phyloP scores from a whole-genome alignment of 2,888 invertebrate genomes.

The Polydrusus pterygomalis region DNA sequence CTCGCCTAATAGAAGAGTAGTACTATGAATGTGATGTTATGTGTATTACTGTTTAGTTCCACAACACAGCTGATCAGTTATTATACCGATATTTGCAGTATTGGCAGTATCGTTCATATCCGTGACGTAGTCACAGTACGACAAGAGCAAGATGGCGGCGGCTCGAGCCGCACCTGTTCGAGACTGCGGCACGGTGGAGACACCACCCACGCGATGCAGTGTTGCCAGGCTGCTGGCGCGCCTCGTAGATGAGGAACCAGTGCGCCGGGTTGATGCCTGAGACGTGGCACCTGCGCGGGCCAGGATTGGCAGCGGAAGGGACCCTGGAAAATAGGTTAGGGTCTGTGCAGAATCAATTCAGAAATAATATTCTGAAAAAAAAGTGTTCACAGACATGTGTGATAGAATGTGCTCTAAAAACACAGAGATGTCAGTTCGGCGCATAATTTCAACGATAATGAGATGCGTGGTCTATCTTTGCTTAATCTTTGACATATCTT shows the following conservation, averaged over 20 bases:
- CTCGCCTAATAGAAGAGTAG: no score
- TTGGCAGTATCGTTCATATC: constrained; percentile 34
- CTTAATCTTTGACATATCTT: no score
- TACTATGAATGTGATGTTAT: not conserved
- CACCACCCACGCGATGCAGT: constrained; percentile 70
- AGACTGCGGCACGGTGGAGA: constrained; percentile 79
- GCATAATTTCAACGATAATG: no score
- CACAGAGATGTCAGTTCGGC: not conserved
- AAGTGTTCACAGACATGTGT: not conserved
- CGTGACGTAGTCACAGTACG: constrained; percentile 80
- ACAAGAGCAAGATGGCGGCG: constrained; percentile 96
- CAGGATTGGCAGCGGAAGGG: constrained; percentile 76
- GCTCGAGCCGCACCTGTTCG: constrained; percentile 95
- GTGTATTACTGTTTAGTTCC: constrained; percentile 14
- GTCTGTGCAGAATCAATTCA: not conserved
- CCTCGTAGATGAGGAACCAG: constrained; percentile 73
- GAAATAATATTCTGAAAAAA: constrained; percentile 7
- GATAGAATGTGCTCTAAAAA: no score
- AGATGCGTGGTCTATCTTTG: no score
- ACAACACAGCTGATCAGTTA: constrained; percentile 14
- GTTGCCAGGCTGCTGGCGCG: constrained; percentile 74
- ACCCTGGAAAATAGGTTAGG: constrained; percentile 64
- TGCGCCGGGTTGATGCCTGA: constrained; percentile 73
- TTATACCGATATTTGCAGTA: constrained; percentile 9
- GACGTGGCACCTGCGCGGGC: constrained; percentile 70